Evolutionary conservation across 2,797 vertebrate genomes (phyloP), one percentile per base, ranked within the genome.

Genomic region (Catamblyrhynchus diadema): DNA sequence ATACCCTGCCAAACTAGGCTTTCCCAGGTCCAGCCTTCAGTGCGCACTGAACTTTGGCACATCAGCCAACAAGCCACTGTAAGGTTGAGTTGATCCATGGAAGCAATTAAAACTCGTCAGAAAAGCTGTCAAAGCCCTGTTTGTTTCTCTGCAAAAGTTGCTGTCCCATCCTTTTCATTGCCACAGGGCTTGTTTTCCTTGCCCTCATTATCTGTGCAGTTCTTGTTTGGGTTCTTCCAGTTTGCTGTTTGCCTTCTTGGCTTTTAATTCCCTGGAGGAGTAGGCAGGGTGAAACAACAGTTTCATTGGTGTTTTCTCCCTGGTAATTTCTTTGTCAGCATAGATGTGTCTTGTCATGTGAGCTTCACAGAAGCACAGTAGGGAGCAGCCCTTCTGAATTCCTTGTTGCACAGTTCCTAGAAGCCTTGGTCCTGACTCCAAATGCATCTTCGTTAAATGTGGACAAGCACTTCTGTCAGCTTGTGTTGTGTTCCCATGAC

Each of bases 401-500:
- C 19, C 37, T 57, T 14, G 27, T 8, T 80, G 73, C 27, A 4
- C 7, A 0, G 60, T 94, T 93, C 90, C 90, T 95, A 41, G 87
- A 93, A 96, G 66, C 41, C 41, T 77, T 0, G 0, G 10, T 54
- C 42, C 72, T 50, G 48, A 51, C n/a, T 64, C 51, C 53, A 32
- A 32, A 30, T 48, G 14, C 10, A 7, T 60, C 64, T 73, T 57
- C 25, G 21, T 71, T 70, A 73, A 79, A 74, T 42, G 79, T 47
- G 44, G 69, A 51, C 74, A 21, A 74, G 42, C 27, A 1, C 8
- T 90, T 69, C 70, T 90, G 77, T 90, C 81, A 61, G 51, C 60
- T 25, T 39, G 19, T 0, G 0, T 35, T 67, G 62, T 54, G 77
- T 30, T 90, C 84, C 59, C 64, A 12, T 61, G 82, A 82, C 0